Evolutionary conservation across 2,113 vertebrate species (phyloP).

Genomic region (Phalacrocorax brasilianus): DNA sequence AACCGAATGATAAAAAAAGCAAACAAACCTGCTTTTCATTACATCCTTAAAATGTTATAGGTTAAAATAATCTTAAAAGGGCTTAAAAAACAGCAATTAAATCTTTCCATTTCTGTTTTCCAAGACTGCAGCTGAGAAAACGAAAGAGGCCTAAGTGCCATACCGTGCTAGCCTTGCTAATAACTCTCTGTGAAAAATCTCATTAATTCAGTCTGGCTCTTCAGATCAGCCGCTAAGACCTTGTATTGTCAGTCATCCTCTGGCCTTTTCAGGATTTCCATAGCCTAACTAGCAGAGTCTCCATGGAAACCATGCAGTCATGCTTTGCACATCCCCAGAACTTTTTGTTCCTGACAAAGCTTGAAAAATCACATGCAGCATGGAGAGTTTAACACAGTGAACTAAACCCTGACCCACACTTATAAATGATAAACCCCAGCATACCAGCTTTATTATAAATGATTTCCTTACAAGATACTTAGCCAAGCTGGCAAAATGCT

Average conservation of each 20-base stretch:
- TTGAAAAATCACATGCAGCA: conserved; percentile 97
- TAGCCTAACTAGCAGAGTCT: conserved; percentile 92
- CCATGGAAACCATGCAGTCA: conserved; percentile 95
- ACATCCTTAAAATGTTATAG: conserved; percentile 73
- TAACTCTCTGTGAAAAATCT: conserved; percentile 96
- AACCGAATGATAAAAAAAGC: conserved; percentile 33
- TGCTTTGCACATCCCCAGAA: conserved; percentile 88
- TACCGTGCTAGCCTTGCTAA: conserved; percentile 84
- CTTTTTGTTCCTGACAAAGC: conserved; percentile 95
- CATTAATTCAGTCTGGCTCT: conserved; percentile 96
- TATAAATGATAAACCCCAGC: conserved; percentile 84
- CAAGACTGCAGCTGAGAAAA: conserved; percentile 79
- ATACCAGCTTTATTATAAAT: conserved; percentile 83
- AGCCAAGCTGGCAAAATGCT: conserved; percentile 72
- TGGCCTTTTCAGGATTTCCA: conserved; percentile 90
- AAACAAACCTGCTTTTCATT: conserved; percentile 68
- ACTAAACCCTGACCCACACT: conserved; percentile 85
- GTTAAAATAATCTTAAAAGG: conserved; percentile 77
- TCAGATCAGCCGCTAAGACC: conserved; percentile 93
- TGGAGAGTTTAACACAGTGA: conserved; percentile 89
- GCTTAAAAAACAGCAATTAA: conserved; percentile 80
- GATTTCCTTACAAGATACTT: conserved; percentile 82
- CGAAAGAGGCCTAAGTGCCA: conserved; percentile 73
- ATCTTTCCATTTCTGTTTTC: conserved; percentile 84
- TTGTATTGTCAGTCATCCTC: conserved; percentile 97